Evolutionary conservation across 2,797 vertebrate genomes (phyloP).

Genomic region (Perodicticus potto): DNA sequence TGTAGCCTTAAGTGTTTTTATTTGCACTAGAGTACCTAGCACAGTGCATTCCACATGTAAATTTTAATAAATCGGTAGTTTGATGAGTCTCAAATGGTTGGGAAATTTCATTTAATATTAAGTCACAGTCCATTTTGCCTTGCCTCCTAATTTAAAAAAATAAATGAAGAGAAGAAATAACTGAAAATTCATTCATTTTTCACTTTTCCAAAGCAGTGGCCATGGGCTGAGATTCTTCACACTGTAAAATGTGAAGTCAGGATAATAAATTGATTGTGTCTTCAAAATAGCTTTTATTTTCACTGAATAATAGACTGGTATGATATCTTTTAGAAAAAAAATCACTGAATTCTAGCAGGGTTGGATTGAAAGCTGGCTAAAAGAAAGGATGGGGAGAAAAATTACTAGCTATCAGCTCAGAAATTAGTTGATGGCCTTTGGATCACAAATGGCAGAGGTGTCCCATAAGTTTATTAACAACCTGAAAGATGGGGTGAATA

Average conservation of each 20-base stretch:
- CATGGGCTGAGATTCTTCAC: neutral
- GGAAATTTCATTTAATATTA: constrained; percentile 48
- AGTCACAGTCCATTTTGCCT: neutral
- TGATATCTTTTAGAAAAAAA: neutral
- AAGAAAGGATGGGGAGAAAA: constrained; percentile 76
- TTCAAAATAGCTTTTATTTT: constrained; percentile 55
- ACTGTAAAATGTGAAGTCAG: constrained; percentile 18
- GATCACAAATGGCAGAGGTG: constrained; percentile 16
- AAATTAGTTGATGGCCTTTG: constrained; percentile 63
- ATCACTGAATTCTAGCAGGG: constrained; percentile 24
- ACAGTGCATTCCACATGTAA: neutral
- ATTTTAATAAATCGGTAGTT: neutral
- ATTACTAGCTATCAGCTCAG: constrained; percentile 71
- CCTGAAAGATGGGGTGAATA: constrained; percentile 61
- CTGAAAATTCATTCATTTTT: constrained; percentile 46
- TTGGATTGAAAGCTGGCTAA: constrained; percentile 75
- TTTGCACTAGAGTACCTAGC: neutral
- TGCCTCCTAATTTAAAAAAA: constrained; percentile 12
- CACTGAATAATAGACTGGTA: neutral
- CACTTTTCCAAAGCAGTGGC: neutral
- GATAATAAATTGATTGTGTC: neutral
- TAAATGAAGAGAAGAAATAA: constrained; percentile 32
- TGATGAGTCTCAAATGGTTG: neutral
- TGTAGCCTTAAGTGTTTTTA: neutral
- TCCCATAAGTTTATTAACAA: constrained; percentile 54